Base-by-base conservation (phyloP, 2,888 invertebrate genomes). In the Shargacucullia verbasci region DNA sequence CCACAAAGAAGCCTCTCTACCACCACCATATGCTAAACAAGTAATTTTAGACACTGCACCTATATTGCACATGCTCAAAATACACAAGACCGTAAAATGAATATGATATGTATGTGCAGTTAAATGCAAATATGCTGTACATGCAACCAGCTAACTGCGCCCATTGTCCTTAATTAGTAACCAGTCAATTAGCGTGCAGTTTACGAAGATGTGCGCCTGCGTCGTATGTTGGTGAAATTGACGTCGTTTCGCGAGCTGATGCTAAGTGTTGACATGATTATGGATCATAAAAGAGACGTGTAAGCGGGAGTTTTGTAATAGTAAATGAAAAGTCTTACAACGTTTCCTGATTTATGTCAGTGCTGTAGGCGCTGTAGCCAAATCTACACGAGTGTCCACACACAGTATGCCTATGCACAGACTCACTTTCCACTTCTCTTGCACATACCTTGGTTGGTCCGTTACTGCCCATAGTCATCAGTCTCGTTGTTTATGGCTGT, bases 91-190 rank as follows among this genome's bases (percentile, higher is more conserved):
- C 34, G 15, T 62, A 46, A 48, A 48, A 52, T 43, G 47, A 52
- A 62, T 62, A 61, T 61, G 33, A 43, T 60, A 68, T 35, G 11
- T 14, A 35, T 40, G n/a, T 57, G 48, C 46, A 47, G 56, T 61
- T 49, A 52, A 38, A 63, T 75, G 76, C 76, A 73, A 71, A 73
- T 57, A 62, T 65, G 38, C 58, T 41, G 46, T 53, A 49, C 27
- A 63, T 50, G 45, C 44, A 48, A 43, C 31, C 20, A 10, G 40
- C 44, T 75, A 52, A 64, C 59, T 55, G 47, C 48, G 35, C 58
- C 49, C 50, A 62, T 61, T 73, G 69, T 75, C 68, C 69, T 72
- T 69, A 76, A 73, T 75, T 68, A 69, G 44, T 46, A n/a, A 40
- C 13, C 43, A 10, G 61, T 53, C 61, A 53, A 70, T 75, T 75